Evolutionary conservation across 2,113 vertebrate species (phyloP).

Genomic region (Archilochus colubris): DNA sequence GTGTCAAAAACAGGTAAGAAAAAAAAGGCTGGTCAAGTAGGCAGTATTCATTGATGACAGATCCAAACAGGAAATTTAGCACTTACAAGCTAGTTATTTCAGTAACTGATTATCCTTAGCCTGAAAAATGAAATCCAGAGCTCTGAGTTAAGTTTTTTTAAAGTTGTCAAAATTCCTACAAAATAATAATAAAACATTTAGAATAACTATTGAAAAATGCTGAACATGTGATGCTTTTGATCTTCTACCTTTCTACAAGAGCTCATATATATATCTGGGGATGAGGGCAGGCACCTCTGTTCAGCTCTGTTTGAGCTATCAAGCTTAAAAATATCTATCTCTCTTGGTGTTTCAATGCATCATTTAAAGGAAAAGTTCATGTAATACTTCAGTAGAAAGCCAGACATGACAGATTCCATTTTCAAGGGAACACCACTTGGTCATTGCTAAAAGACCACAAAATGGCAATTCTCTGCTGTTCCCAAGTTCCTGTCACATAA

Average conservation of each 20-base stretch:
- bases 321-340: neutral
- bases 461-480: neutral
- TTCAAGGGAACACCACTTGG: neutral
- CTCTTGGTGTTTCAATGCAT: neutral
- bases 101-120: neutral
- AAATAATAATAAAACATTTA: neutral
- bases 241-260: neutral
- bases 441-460: neutral
- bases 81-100: neutral
- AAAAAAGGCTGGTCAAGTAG: neutral
- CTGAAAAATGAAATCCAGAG: neutral
- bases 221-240: neutral
- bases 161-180: neutral
- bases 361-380: neutral
- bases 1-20: neutral
- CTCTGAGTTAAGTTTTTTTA: neutral
- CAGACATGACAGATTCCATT: neutral
- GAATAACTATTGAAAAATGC: neutral
- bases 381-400: neutral
- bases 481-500: neutral
- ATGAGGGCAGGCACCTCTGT: neutral
- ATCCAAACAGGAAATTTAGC: neutral
- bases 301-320: neutral
- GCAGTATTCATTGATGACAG: neutral
- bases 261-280: neutral